A percentile compares a stretch with the other conserved stretches of the same genome.
Conservation (phyloP, 2,888 invertebrate species). For the Diogma glabrata region DNA sequence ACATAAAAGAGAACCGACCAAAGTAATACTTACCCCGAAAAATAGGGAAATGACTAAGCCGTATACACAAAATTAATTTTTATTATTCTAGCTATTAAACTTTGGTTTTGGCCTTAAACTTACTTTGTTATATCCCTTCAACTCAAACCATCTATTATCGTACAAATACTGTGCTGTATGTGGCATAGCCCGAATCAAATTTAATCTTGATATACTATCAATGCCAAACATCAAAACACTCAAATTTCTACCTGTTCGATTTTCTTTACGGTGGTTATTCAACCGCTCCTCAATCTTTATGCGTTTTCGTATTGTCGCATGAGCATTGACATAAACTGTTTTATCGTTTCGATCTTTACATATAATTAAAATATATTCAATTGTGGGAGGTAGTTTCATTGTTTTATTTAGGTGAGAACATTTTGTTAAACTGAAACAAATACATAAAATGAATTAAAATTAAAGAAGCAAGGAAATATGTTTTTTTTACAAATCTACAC, state of each 20-base stretch:
- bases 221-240: slow-evolving; percentile 72
- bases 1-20: no score
- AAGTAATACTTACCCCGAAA: no score
- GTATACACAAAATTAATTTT: no score
- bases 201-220: slow-evolving; percentile 72
- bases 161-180: slow-evolving; percentile 54
- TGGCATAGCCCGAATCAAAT: slow-evolving; percentile 64
- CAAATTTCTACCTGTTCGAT: slow-evolving; percentile 39
- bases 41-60: no score
- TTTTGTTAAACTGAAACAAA: slow-evolving; percentile 21
- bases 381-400: slow-evolving; percentile 29
- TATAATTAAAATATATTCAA: slow-evolving; percentile 40
- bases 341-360: slow-evolving; percentile 30
- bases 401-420: slow-evolving; percentile 39
- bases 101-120: no score
- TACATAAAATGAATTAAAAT: not conserved
- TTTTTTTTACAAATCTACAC: not conserved
- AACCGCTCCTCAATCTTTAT: slow-evolving; percentile 39
- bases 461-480: not conserved
- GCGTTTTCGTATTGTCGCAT: slow-evolving; percentile 42
- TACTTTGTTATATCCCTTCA: slow-evolving; percentile 64
- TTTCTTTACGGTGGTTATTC: slow-evolving; percentile 24
- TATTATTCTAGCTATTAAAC: no score
- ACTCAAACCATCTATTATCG: slow-evolving; percentile 55
- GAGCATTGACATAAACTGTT: slow-evolving; percentile 32